phyloP scores from a whole-genome alignment of 2,113 vertebrate species.

The Calonectris borealis region DNA sequence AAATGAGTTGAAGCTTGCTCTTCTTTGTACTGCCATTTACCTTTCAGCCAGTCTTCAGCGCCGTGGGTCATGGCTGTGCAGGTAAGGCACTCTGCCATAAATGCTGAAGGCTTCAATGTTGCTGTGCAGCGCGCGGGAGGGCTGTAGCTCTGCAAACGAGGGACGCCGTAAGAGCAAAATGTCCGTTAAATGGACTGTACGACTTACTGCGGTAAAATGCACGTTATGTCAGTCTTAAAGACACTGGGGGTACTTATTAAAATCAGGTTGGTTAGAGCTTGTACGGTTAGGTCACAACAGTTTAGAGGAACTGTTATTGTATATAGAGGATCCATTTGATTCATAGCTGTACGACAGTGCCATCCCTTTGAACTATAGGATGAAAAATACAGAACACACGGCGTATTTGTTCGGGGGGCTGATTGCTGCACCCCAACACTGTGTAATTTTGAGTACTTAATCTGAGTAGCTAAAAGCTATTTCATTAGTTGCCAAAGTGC shows the following conservation, averaged over 20 bases:
- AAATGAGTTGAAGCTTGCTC: neutral
- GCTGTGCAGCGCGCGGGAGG: neutral
- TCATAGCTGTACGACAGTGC: neutral
- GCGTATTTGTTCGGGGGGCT: too few relatives aligned
- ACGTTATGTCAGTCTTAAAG: neutral
- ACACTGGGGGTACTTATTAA: fast-evolving
- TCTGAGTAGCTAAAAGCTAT: neutral
- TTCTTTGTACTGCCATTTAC: neutral
- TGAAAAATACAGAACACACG: too few relatives aligned
- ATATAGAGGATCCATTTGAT: neutral
- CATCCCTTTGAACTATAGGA: neutral
- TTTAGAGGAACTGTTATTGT: neutral
- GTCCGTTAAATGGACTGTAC: neutral
- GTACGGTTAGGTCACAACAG: too few relatives aligned
- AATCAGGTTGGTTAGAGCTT: neutral
- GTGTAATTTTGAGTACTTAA: neutral
- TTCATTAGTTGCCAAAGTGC: neutral
- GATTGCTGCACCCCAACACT: neutral
- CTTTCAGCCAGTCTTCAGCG: neutral
- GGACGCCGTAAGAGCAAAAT: fast-evolving
- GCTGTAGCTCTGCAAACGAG: neutral
- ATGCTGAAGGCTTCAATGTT: neutral
- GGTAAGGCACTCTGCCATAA: neutral
- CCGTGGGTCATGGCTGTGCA: neutral
- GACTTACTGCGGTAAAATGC: neutral